phyloP scores from a whole-genome alignment of 1,140 invertebrate genomes.

The Hylaeus anthracinus region DNA sequence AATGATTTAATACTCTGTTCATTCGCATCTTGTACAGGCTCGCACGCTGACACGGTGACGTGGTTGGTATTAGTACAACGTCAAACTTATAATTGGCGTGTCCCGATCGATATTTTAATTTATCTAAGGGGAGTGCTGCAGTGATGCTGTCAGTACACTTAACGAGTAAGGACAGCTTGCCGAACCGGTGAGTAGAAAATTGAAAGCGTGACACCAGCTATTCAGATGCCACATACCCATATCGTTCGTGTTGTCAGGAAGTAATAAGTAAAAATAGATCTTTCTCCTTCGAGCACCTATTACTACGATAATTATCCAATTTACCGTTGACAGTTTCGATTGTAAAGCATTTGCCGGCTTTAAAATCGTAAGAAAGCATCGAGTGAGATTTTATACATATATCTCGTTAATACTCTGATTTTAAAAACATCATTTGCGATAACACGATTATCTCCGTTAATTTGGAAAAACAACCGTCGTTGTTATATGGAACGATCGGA shows the following conservation, averaged over 20 bases:
- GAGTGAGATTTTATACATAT: background rate
- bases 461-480: too few species aligned
- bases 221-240: constrained; percentile 72
- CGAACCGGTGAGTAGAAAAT: constrained; percentile 76
- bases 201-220: constrained; percentile 77
- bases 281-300: constrained; percentile 64
- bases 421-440: too few species aligned
- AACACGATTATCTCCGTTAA: too few species aligned
- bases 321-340: constrained; percentile 1
- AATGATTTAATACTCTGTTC: constrained; percentile 52
- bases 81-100: constrained; percentile 79
- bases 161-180: constrained; percentile 76
- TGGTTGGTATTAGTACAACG: constrained; percentile 74
- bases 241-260: constrained; percentile 63
- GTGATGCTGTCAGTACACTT: constrained; percentile 75
- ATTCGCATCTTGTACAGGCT: constrained; percentile 55
- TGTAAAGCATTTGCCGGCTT: background rate
- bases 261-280: constrained; percentile 77
- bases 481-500: too few species aligned
- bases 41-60: constrained; percentile 55
- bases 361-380: background rate
- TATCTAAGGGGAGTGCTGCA: constrained; percentile 75
- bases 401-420: too few species aligned
- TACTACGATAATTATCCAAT: constrained; percentile 68
- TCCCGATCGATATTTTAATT: constrained; percentile 80